Base-by-base conservation (phyloP, 1,140 invertebrate species). In the Eulimnadia texana region DNA sequence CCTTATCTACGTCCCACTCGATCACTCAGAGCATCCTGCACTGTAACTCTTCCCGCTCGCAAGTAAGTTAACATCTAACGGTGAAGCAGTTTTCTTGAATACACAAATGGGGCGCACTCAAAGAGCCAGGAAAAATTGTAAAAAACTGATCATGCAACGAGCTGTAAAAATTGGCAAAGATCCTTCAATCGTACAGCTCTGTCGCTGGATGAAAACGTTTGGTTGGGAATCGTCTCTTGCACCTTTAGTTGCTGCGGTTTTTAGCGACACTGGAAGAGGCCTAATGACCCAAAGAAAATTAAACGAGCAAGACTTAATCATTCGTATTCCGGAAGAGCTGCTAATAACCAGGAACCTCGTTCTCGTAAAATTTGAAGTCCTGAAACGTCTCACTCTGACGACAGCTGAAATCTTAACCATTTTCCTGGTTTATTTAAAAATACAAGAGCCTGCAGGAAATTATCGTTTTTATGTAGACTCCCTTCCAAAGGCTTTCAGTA, bases 401-500 rank as follows among this genome's bases (percentile, higher is more conserved):
- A 57, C 55, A 57, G 55, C 55, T 1, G 55, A 57, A 57, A 29
- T 27, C 29, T 20, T 57, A 57, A 57, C 55, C 19, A 29, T 16
- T 9, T 42, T 9, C 16, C 33, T 42, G 33, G 33, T 57, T 16
- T 57, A 23, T 10, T 13, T 57, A 11, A 22, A 23, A 27, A n/a
- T 28, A 16, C 22, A 23, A 3, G 33, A 57, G 16, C 20, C 22
- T 3, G 22, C 27, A 29, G 55, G 28, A 57, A 10, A 29, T 10
- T 19, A 57, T 20, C 20, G 10, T 29, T 33, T 70, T 16, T 87
- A 86, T 66, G 68, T 86, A 47, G 70, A 77, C 23, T 76, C 76
- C 23, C 68, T 87, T 33, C 84, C 84, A 1, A 52, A 61, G 3
- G 66, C 63, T 42, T 80, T 80, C 65, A 76, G 77, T 50, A 68